phyloP scores from a whole-genome alignment of 2,888 invertebrate species.

The Marasmarcha lunaedactyla region DNA sequence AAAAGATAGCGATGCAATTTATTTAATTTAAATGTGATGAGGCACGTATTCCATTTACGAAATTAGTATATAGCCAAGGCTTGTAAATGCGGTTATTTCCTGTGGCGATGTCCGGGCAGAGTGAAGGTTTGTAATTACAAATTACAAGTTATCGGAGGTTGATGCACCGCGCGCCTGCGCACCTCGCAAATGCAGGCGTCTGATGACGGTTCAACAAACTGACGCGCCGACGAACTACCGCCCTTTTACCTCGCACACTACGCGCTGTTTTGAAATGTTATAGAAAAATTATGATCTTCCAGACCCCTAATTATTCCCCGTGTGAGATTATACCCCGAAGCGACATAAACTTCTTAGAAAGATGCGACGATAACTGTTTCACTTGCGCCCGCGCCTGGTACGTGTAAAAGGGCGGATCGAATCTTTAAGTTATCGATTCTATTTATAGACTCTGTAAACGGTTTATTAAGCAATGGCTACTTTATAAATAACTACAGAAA shows the following conservation, averaged over 20 bases:
- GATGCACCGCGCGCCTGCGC: conserved; percentile 44
- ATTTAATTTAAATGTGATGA: conserved; percentile 7
- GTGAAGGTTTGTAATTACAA: conserved; percentile 64
- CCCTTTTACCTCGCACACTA: conserved; percentile 47
- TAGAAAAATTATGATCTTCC: conserved; percentile 26
- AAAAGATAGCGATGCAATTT: not conserved
- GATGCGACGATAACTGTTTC: conserved; percentile 22
- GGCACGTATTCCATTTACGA: conserved; percentile 31
- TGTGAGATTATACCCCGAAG: conserved; percentile 28
- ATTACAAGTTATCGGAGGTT: conserved; percentile 65
- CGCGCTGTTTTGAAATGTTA: conserved; percentile 49
- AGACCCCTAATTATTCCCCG: conserved; percentile 30
- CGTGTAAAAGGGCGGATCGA: not conserved
- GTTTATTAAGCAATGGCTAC: not conserved
- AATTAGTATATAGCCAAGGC: conserved; percentile 28
- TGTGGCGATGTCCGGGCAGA: conserved; percentile 47
- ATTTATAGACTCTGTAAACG: not conserved
- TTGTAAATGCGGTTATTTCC: conserved; percentile 52
- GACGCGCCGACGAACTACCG: conserved; percentile 31
- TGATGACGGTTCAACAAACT: conserved; percentile 63
- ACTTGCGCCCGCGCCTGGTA: not conserved
- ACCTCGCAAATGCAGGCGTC: conserved; percentile 40
- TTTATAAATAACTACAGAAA: not conserved
- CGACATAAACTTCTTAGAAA: conserved; percentile 26
- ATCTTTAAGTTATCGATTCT: not conserved